phyloP scores from a whole-genome alignment of 2,113 vertebrate species.

The Rhinolophus sinicus region DNA sequence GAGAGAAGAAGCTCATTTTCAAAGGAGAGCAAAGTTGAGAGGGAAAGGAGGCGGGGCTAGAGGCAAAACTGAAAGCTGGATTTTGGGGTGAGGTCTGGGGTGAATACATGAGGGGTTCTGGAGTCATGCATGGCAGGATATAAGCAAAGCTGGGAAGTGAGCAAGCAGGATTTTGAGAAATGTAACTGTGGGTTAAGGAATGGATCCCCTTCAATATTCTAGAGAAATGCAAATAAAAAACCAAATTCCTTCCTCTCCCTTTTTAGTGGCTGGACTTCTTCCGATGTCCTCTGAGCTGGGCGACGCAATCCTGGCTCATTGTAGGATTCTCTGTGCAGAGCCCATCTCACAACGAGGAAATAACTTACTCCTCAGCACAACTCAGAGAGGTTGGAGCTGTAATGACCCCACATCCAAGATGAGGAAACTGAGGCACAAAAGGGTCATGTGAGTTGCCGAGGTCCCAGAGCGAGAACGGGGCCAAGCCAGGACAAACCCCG shows the following conservation, averaged over 20 bases:
- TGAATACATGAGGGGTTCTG: rapidly evolving
- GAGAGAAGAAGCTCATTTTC: neutral
- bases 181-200: neutral
- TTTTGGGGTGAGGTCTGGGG: neutral
- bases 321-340: rapidly evolving
- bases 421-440: neutral
- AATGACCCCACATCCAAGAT: rapidly evolving
- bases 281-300: rapidly evolving
- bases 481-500: neutral
- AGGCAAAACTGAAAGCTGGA: neutral
- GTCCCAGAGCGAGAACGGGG: neutral
- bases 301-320: rapidly evolving
- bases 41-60: rapidly evolving
- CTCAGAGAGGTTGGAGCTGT: rapidly evolving
- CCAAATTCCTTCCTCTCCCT: too few relatives aligned
- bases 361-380: rapidly evolving
- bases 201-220: neutral
- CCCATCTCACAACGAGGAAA: rapidly evolving
- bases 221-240: neutral
- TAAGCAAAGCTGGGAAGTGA: neutral
- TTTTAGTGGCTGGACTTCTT: rapidly evolving
- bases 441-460: neutral
- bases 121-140: rapidly evolving
- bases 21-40: neutral
- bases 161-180: neutral